These are phyloP conservation scores for Drosophila orena DNA, from an alignment of 1,140 invertebrate species.

Conservation along the genomic window DNA sequence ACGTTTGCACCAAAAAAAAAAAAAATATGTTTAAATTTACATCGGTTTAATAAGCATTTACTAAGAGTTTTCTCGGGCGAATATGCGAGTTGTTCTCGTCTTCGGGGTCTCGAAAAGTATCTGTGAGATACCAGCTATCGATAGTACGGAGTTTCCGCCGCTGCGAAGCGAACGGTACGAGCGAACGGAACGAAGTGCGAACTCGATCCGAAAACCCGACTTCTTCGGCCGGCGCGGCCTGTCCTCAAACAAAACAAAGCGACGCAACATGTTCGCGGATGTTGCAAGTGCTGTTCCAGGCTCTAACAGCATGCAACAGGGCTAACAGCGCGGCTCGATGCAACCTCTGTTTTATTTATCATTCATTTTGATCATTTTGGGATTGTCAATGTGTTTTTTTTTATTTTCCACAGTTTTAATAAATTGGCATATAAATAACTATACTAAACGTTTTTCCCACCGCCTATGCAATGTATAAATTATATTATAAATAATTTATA, in stretches of 20 bases:
- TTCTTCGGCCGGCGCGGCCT: constrained; percentile 25
- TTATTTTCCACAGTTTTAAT: background rate
- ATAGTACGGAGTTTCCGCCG: constrained; percentile 35
- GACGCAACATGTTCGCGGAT: constrained; percentile 42
- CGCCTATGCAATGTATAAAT: no score
- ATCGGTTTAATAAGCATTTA: constrained; percentile 6
- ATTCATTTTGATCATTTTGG: background rate
- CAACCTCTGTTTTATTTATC: background rate
- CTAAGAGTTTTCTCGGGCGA: constrained; percentile 5
- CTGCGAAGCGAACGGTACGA: constrained; percentile 64
- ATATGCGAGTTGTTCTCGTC: constrained; percentile 9
- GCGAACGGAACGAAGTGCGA: constrained; percentile 63
- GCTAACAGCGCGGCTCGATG: constrained; percentile 12
- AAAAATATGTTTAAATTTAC: constrained; percentile 13
- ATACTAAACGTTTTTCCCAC: no score
- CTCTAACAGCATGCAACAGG: constrained; percentile 13
- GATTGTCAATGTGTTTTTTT: background rate
- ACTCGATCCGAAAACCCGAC: constrained; percentile 17
- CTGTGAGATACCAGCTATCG: constrained; percentile 5
- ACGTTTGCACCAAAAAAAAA: constrained; percentile 37
- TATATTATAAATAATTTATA: no score
- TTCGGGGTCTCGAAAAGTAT: constrained; percentile 7
- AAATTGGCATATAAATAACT: no score
- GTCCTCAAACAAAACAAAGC: constrained; percentile 50
- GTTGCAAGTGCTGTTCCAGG: background rate